Evolutionary conservation across 2,797 vertebrate genomes (phyloP).

Genomic region (Euthynnus affinis): DNA sequence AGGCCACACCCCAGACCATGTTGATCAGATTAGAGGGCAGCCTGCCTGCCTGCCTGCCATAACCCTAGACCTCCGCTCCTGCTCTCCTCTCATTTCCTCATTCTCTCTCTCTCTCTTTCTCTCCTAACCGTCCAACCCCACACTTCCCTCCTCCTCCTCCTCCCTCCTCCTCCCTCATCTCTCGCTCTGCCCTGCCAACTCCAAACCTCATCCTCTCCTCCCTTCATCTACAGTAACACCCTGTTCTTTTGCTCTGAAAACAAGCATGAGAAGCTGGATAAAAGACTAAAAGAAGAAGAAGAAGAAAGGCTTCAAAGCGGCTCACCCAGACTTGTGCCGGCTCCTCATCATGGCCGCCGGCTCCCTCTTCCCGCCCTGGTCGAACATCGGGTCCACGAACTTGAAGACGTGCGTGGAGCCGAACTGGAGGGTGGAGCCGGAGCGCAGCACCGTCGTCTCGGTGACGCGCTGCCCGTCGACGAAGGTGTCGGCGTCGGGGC

Average conservation of each 20-base stretch:
- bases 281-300: neutral
- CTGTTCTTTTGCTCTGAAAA: slow-evolving; percentile 1
- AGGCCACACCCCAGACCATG: slow-evolving; percentile 82
- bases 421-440: slow-evolving; percentile 95
- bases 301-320: neutral
- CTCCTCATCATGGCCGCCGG: slow-evolving; percentile 86
- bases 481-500: slow-evolving; percentile 93
- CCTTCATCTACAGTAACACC: slow-evolving; percentile 40
- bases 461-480: slow-evolving; percentile 94
- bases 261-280: too few relatives aligned
- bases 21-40: slow-evolving; percentile 85
- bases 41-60: slow-evolving; percentile 66
- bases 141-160: slow-evolving; percentile 36
- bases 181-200: slow-evolving; percentile 40
- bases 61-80: slow-evolving; percentile 76
- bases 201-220: slow-evolving; percentile 46
- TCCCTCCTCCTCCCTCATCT: slow-evolving; percentile 55
- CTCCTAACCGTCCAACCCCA: slow-evolving; percentile 35
- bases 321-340: slow-evolving; percentile 89
- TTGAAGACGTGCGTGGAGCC: slow-evolving; percentile 95
- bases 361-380: slow-evolving; percentile 92
- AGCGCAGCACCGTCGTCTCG: slow-evolving; percentile 94
- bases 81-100: slow-evolving; percentile 59
- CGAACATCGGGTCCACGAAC: slow-evolving; percentile 97
- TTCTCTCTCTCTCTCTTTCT: slow-evolving; percentile 31